Conservation (phyloP, 2,888 invertebrate species). For the Eretmocerus hayati region DNA sequence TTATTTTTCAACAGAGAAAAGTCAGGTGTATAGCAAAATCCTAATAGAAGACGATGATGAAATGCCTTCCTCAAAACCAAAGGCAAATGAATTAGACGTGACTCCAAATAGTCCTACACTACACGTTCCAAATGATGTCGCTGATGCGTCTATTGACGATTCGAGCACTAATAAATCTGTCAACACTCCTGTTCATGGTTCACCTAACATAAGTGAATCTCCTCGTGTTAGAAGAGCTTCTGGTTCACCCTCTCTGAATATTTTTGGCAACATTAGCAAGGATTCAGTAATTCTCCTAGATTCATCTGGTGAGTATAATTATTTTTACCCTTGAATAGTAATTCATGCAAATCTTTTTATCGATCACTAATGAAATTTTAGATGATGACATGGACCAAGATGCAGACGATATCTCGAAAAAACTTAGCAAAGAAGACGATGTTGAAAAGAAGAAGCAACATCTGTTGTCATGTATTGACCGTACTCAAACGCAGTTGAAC, state of each 20-base stretch:
- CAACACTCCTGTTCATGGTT: too few species aligned
- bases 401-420: constrained; percentile 22
- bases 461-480: constrained; percentile 23
- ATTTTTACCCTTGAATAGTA: not conserved
- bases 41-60: too few species aligned
- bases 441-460: constrained; percentile 27
- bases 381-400: constrained; percentile 19
- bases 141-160: too few species aligned
- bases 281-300: not conserved
- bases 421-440: constrained; percentile 27
- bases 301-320: not conserved
- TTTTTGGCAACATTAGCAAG: not conserved
- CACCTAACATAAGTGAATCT: too few species aligned
- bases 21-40: too few species aligned
- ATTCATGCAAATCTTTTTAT: not conserved
- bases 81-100: too few species aligned
- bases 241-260: not conserved
- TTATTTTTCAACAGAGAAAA: too few species aligned
- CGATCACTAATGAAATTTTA: constrained; percentile 7
- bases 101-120: too few species aligned
- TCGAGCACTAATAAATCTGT: too few species aligned
- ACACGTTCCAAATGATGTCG: too few species aligned
- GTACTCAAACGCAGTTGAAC: constrained; percentile 25
- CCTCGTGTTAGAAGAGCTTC: not conserved
- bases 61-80: too few species aligned